Percentiles rank a stretch among this genome's conserved stretches.
Conservation (phyloP, 2,888 invertebrate genomes). For the Lysandra bellargus region DNA sequence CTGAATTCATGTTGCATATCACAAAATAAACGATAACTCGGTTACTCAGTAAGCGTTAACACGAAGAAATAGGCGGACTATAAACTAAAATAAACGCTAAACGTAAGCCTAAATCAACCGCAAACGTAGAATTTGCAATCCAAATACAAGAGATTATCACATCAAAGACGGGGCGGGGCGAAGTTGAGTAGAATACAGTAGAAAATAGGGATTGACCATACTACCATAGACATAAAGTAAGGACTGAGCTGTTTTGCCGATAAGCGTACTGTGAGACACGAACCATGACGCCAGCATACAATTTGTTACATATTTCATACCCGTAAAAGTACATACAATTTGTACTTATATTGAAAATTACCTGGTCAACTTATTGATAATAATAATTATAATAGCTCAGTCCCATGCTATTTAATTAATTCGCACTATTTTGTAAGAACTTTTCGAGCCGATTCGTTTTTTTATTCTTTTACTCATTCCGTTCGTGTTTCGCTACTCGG, state of each 20-base stretch:
- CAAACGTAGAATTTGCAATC: conserved; percentile 39
- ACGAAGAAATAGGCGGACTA: conserved; percentile 29
- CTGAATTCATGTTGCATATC: not conserved
- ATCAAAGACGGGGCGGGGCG: conserved; percentile 36
- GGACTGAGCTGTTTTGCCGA: not conserved
- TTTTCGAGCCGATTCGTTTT: not conserved
- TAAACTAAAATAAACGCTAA: conserved; percentile 23
- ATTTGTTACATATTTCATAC: not conserved
- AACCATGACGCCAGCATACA: not conserved
- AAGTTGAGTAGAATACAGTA: not conserved
- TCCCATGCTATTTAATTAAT: not conserved
- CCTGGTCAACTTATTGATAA: not conserved
- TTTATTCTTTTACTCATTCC: not conserved
- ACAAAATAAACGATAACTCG: conserved; percentile 11
- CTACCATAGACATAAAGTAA: not conserved
- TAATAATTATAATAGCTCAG: not conserved
- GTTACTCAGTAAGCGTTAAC: conserved; percentile 21
- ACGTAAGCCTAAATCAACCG: conserved; percentile 37
- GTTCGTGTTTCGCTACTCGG: not conserved
- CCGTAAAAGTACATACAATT: not conserved
- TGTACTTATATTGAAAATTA: not conserved
- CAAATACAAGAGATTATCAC: conserved; percentile 42
- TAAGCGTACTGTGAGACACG: not conserved
- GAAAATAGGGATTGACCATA: not conserved
- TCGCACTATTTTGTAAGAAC: no score